Conservation (phyloP, 1,140 invertebrate species). For the Drosophila ironensis region DNA sequence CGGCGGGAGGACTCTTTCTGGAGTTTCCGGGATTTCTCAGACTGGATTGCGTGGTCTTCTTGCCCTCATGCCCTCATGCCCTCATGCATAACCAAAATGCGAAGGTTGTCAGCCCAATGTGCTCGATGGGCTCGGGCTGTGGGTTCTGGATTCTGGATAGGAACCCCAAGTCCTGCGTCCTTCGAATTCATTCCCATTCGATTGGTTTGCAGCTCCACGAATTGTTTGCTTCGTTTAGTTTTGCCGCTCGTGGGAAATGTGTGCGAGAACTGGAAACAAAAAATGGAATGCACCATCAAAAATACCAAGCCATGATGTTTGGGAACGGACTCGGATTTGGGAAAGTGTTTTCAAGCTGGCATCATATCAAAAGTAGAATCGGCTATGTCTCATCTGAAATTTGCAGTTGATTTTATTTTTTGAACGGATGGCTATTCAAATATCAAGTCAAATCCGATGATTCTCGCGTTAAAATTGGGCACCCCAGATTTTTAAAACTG, state of each 20-base stretch:
- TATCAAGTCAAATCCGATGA: no score
- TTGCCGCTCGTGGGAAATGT: constrained; percentile 31
- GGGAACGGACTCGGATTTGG: not conserved
- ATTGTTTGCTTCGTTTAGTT: constrained; percentile 64
- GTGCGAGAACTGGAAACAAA: constrained; percentile 45
- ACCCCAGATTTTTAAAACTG: no score
- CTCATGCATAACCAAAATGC: constrained; percentile 70
- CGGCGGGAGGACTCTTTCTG: not conserved
- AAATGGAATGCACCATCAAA: constrained; percentile 52
- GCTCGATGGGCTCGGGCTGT: not conserved
- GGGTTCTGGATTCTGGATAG: not conserved
- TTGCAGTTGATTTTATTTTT: no score
- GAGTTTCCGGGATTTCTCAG: constrained; percentile 29
- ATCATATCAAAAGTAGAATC: no score
- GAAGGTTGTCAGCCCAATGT: not conserved
- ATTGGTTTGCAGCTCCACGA: constrained; percentile 34
- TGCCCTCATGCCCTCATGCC: no score
- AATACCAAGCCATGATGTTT: constrained; percentile 1
- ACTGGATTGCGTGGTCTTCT: constrained; percentile 25
- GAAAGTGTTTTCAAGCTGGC: no score
- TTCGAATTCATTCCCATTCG: constrained; percentile 3
- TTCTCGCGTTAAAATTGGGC: no score
- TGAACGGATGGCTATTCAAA: no score
- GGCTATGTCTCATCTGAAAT: no score
- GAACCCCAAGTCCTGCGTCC: not conserved